Conservation (phyloP, 2,888 invertebrate genomes). For the Lobophora halterata region DNA sequence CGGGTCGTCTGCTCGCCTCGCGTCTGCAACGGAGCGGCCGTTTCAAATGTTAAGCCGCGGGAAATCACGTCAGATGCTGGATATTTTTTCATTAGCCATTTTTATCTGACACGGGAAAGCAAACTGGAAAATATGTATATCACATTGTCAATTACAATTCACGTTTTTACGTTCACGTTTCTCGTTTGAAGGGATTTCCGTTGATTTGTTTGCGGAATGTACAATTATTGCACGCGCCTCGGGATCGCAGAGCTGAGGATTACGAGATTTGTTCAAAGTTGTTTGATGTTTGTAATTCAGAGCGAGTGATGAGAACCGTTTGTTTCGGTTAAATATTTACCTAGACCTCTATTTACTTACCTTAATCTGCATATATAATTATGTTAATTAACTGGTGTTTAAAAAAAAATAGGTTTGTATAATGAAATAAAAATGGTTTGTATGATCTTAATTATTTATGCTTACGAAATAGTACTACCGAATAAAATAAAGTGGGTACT, state of each 20-base stretch:
- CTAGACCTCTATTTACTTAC: too few relatives aligned
- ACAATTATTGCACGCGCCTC: constrained; percentile 7
- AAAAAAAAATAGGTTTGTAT: too few relatives aligned
- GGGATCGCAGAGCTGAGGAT: constrained; percentile 1
- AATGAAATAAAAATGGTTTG: too few relatives aligned
- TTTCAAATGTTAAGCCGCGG: constrained; percentile 9
- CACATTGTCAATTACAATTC: constrained; percentile 21
- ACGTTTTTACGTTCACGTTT: constrained; percentile 19
- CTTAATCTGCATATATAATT: too few relatives aligned
- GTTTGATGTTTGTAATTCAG: too few relatives aligned
- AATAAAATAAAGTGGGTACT: too few relatives aligned
- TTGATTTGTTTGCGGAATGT: constrained; percentile 14
- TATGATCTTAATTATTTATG: too few relatives aligned
- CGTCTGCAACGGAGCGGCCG: constrained; percentile 2
- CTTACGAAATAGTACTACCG: too few relatives aligned
- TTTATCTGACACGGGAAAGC: constrained; percentile 10
- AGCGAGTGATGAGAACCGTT: too few relatives aligned
- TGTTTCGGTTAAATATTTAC: neutral
- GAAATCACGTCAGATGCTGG: constrained; percentile 17
- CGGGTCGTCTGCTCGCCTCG: neutral
- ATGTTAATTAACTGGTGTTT: too few relatives aligned
- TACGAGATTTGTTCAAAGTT: neutral
- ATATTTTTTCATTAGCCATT: constrained; percentile 11
- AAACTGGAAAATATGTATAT: constrained; percentile 21
- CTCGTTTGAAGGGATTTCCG: constrained; percentile 16